Evolutionary conservation across 2,888 invertebrate species (phyloP).

Genomic region (Leucania comma): DNA sequence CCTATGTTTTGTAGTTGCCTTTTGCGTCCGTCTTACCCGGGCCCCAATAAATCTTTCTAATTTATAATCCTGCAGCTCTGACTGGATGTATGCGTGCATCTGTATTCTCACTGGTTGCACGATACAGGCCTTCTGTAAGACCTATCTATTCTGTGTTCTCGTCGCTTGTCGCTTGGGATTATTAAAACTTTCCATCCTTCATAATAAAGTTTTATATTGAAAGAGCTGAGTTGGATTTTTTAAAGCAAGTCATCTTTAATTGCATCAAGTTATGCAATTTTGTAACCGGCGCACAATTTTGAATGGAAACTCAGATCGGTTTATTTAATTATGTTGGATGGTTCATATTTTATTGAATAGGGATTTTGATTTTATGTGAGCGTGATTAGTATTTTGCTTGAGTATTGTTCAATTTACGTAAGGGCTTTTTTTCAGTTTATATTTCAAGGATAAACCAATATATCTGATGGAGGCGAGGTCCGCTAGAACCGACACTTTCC

Average conservation of each 20-base stretch:
- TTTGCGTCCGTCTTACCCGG: too few species aligned
- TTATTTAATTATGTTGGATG: constrained; percentile 40
- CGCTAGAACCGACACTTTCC: too few species aligned
- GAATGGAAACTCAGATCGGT: constrained; percentile 50
- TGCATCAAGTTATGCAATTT: constrained; percentile 74
- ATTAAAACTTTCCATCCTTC: constrained; percentile 83
- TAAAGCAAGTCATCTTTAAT: constrained; percentile 71
- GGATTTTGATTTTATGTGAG: constrained; percentile 3
- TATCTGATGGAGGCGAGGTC: too few species aligned
- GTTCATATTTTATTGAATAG: constrained; percentile 10
- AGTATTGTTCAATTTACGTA: fast-evolving
- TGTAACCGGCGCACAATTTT: constrained; percentile 59
- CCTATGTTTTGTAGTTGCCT: too few species aligned
- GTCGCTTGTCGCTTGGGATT: constrained; percentile 77
- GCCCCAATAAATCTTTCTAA: not conserved
- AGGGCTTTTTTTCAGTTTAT: too few species aligned
- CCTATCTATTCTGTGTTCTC: constrained; percentile 42
- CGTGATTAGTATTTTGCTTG: not conserved
- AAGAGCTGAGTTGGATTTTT: constrained; percentile 73
- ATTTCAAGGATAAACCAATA: too few species aligned
- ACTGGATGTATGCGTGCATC: not conserved
- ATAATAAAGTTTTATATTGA: constrained; percentile 77
- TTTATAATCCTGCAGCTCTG: not conserved
- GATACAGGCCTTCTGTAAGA: constrained; percentile 6
- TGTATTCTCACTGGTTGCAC: not conserved